These are phyloP conservation scores for Parascotia fuliginaria DNA, from an alignment of 2,888 invertebrate species.

Conservation along the genomic window DNA sequence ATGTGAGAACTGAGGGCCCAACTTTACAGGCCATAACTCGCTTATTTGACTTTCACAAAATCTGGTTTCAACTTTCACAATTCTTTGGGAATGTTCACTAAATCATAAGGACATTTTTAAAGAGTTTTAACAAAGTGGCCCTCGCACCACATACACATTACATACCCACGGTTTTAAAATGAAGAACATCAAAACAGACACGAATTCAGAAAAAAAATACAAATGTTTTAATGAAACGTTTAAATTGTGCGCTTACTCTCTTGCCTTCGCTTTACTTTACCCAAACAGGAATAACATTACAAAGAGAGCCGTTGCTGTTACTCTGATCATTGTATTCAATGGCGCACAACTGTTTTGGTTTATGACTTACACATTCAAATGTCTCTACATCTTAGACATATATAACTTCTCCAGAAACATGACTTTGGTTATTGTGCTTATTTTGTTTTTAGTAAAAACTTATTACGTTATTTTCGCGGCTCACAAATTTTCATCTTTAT, in stretches of 20 bases:
- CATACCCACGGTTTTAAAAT: too few relatives aligned
- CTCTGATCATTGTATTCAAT: slow-evolving; percentile 44
- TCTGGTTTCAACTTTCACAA: too few relatives aligned
- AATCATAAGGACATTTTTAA: too few relatives aligned
- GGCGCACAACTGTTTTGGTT: slow-evolving; percentile 63
- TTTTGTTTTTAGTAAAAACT: slow-evolving; percentile 65
- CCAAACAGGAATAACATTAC: slow-evolving; percentile 58
- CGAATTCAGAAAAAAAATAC: slow-evolving; percentile 44
- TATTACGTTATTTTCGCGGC: slow-evolving; percentile 58
- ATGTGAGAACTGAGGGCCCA: too few relatives aligned
- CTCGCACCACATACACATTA: too few relatives aligned
- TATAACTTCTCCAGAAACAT: slow-evolving; percentile 64
- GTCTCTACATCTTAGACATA: slow-evolving; percentile 54
- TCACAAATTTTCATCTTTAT: slow-evolving; percentile 50
- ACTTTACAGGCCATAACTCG: too few relatives aligned
- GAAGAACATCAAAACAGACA: slow-evolving; percentile 34
- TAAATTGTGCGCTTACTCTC: slow-evolving; percentile 58
- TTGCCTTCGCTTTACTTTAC: slow-evolving; percentile 62
- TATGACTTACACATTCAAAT: slow-evolving; percentile 54
- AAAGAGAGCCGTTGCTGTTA: slow-evolving; percentile 42
- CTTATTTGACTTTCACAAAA: too few relatives aligned
- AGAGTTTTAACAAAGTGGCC: too few relatives aligned
- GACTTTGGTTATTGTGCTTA: slow-evolving; percentile 55
- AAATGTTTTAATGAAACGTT: slow-evolving; percentile 65
- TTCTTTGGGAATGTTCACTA: too few relatives aligned